Evolutionary conservation across 2,113 vertebrate species (phyloP).

Genomic region (Sakesphorus luctuosus): DNA sequence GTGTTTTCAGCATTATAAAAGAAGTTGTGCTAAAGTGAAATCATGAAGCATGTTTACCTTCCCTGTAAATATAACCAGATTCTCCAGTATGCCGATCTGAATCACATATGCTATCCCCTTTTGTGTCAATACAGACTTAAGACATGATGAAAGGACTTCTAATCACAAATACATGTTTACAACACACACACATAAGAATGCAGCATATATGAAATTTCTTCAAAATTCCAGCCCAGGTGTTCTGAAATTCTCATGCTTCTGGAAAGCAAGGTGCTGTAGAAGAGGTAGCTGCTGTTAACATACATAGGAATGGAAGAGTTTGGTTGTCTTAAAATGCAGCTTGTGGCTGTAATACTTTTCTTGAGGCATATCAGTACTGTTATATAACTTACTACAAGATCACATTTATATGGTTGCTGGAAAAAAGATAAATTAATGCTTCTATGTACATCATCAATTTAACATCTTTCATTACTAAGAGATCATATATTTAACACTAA

Average conservation of each 20-base stretch:
- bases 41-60: background rate
- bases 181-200: background rate
- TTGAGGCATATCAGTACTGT: background rate
- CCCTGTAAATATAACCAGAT: background rate
- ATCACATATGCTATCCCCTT: background rate
- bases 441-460: background rate
- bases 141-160: background rate
- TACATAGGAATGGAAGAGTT: background rate
- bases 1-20: background rate
- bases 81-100: background rate
- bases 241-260: background rate
- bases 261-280: background rate
- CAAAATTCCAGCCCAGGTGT: background rate
- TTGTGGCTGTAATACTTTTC: background rate
- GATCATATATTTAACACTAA: background rate
- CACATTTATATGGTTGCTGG: background rate
- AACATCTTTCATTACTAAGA: background rate
- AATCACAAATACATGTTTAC: background rate
- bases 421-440: background rate
- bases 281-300: background rate
- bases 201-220: background rate
- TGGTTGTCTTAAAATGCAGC: background rate
- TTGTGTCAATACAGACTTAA: background rate
- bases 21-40: background rate
- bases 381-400: background rate